Evolutionary conservation across 2,888 invertebrate genomes (phyloP), one percentile per base, ranked within the genome.

Genomic region (Hemicrepidius hirtus): DNA sequence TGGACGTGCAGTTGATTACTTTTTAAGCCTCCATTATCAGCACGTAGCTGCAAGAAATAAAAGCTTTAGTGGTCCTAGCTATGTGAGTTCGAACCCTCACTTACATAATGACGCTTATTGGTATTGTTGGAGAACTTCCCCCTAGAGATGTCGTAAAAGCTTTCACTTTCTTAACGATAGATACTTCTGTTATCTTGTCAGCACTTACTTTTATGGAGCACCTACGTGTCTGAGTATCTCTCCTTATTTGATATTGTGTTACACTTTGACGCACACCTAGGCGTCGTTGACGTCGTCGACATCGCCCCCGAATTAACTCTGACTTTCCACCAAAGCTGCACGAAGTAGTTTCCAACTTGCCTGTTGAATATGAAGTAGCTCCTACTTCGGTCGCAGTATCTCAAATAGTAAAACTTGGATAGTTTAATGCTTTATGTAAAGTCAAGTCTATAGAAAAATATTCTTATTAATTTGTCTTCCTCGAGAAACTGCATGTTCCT

Each of bases 61-160:
- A 79, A 78, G 75, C 71, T 70, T 75, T 76, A 79, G 78, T 80
- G 76, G 78, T 77, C 79, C 78, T 80, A 77, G 75, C 80, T 13
- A 53, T 53, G 78, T 79, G 77, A 76, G 75, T 78, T 79, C 75
- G 75, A 79, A 80, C 77, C 65, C 74, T 76, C 80, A 78, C 79
- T 80, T 80, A 80, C 78, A 78, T 80, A 81, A 81, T 80, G 80
- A 80, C 78, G 77, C 78, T 81, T 80, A 80, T 80, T 78, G 79
- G 78, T 79, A 79, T 76, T 76, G 76, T 77, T 75, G 74, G 71
- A 73, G 75, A 78, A 76, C 76, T 78, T 76, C 72, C 74, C 74
- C 74, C 73, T 59, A 53, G 73, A 75, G 74, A 77, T 75, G 74
- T 75, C 76, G 75, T 78, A 77, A 79, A 80, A 80, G 80, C 80